Conservation (phyloP, 2,113 vertebrate genomes). For the Varanus salvator region DNA sequence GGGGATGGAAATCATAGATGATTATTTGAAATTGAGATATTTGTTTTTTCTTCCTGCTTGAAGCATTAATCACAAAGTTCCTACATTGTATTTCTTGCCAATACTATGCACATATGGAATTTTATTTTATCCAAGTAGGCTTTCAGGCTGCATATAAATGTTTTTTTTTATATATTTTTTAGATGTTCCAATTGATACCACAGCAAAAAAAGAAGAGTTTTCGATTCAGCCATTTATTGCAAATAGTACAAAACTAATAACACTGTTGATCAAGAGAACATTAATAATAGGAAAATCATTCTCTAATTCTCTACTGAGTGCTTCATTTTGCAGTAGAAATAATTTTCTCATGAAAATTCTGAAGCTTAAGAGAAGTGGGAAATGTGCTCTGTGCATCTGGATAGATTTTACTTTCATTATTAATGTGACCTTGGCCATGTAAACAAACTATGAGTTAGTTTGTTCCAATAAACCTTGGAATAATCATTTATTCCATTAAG, state of each 20-base stretch:
- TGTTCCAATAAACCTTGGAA: no score
- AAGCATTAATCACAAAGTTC: neutral
- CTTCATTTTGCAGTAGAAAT: neutral
- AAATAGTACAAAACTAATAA: neutral
- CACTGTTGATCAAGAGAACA: neutral
- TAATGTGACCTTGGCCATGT: neutral
- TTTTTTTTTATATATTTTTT: neutral
- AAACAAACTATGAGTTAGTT: neutral
- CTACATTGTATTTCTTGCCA: neutral
- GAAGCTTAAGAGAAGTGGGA: neutral
- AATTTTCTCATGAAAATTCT: neutral
- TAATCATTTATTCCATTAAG: neutral
- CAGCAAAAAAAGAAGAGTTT: neutral
- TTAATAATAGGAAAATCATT: neutral
- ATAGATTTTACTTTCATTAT: neutral
- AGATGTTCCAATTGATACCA: constrained; percentile 10
- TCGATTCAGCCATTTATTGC: neutral
- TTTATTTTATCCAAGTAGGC: neutral
- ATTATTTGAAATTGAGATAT: neutral
- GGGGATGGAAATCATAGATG: neutral
- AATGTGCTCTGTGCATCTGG: neutral
- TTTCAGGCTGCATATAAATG: constrained; percentile 12
- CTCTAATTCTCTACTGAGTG: neutral
- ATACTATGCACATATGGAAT: neutral
- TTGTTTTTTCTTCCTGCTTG: neutral